Evolutionary conservation across 2,888 invertebrate species (phyloP), one percentile per base, ranked within the genome.

Genomic region (Bellardia bayeri): DNA sequence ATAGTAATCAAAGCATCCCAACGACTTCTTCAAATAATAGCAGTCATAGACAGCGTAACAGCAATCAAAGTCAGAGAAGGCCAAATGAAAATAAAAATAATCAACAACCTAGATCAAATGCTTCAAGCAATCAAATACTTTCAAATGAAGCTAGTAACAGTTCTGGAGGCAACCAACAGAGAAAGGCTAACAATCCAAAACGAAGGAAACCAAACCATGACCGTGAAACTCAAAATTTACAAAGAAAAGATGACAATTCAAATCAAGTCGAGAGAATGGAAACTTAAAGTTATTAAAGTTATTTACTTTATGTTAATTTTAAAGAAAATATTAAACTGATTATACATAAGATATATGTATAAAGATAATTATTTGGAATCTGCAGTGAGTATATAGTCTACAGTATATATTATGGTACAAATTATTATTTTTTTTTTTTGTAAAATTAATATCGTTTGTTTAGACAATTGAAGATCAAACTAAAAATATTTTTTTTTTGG

Each of bases 61-160:
- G 8, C 6, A 82, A 75, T 49, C 89, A 88, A 14, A 79, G 82
- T 7, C 87, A 88, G 0, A 82, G 68, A 40, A 79, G 72, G 51
- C 63, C 79, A 11, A 87, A 68, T n/a, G 85, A 72, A 23, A 89
- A 90, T 33, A 88, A 64, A 71, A 79, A 88, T 7, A 75, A 87
- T 30, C 86, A 81, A 3, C 74, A 74, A 42, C 82, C n/a, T 45
- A 56, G 14, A 40, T 58, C 74, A 11, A 75, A 72, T 58, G 14
- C 61, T 45, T 8, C 33, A 75, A 74, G 40, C 37, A 82, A 66
- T 37, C 49, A 40, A 16, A 54, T 75, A 8, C 30, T 45, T 45
- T n/a, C 37, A 14, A 63, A 23, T 56, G 51, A 51, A 40, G 14
- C 49, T 14, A 71, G n/a, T 56, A 75, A 42, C 37, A 78, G 51